Percentiles rank a stretch among this genome's conserved stretches.
Evolutionary conservation across 2,797 vertebrate species (phyloP).

Genomic region (Halcyon badia): DNA sequence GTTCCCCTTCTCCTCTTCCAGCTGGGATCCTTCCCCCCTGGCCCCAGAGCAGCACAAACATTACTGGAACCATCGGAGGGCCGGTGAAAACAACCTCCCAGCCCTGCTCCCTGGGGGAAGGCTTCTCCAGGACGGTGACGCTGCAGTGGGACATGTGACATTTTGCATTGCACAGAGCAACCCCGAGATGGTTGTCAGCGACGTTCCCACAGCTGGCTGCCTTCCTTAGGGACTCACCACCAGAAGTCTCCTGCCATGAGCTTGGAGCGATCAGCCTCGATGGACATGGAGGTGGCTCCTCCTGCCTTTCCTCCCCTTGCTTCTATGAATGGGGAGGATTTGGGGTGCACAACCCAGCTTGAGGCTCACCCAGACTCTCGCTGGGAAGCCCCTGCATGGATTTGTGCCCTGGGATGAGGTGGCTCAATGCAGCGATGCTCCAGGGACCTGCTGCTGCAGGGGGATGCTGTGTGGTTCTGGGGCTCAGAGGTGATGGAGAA

Average conservation of each 20-base stretch:
- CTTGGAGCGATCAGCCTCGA: accelerated
- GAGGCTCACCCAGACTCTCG: accelerated
- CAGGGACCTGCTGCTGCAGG: accelerated
- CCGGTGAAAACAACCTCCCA: background rate
- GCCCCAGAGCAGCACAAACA: background rate
- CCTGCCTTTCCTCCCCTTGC: background rate
- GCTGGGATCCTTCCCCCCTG: background rate
- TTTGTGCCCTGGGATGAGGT: background rate
- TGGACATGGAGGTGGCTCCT: accelerated
- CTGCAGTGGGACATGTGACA: background rate
- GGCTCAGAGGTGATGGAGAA: too few relatives aligned
- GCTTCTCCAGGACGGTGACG: background rate
- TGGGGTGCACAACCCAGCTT: background rate
- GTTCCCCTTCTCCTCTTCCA: background rate
- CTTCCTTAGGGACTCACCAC: background rate
- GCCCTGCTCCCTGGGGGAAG: background rate
- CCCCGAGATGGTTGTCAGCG: accelerated
- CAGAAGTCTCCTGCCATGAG: background rate
- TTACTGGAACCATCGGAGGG: accelerated
- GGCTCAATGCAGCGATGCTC: accelerated
- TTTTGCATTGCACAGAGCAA: background rate
- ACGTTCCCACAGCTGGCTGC: constrained; percentile 34
- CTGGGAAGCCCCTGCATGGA: accelerated
- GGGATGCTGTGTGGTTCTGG: accelerated
- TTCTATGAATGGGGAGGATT: accelerated